Conservation (phyloP, 2,797 vertebrate genomes). For the Microctenopoma steveboyesi region DNA sequence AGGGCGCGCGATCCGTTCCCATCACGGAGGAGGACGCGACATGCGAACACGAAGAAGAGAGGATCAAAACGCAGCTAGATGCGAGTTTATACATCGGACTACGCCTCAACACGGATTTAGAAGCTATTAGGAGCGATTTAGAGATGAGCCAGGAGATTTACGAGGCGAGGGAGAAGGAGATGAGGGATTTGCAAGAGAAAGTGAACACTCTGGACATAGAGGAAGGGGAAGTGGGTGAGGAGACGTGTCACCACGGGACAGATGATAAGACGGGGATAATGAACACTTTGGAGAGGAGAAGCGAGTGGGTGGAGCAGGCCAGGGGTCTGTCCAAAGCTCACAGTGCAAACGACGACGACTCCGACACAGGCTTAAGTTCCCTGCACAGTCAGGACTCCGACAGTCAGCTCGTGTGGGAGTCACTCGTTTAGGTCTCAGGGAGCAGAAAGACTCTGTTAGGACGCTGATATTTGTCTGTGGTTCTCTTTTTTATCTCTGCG, state of each 20-base stretch:
- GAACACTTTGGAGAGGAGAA: slow-evolving; percentile 62
- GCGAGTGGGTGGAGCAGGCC: slow-evolving; percentile 86
- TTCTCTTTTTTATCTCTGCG: not conserved
- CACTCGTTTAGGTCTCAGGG: slow-evolving; percentile 66
- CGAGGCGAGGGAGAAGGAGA: slow-evolving; percentile 85
- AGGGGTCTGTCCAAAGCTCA: slow-evolving; percentile 84
- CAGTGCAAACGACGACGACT: slow-evolving; percentile 90
- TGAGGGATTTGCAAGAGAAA: slow-evolving; percentile 87
- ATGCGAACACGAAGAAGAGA: slow-evolving; percentile 82
- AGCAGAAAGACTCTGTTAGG: slow-evolving; percentile 8
- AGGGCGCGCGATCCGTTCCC: slow-evolving; percentile 35
- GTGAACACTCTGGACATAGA: slow-evolving; percentile 81
- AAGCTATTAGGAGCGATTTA: slow-evolving; percentile 86
- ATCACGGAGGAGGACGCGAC: slow-evolving; percentile 49
- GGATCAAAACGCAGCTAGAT: slow-evolving; percentile 91
- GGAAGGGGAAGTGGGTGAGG: slow-evolving; percentile 41
- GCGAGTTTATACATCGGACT: slow-evolving; percentile 93
- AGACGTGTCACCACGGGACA: slow-evolving; percentile 24
- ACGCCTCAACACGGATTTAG: slow-evolving; percentile 90
- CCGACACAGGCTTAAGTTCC: slow-evolving; percentile 95
- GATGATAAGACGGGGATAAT: slow-evolving; percentile 48
- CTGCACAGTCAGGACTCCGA: slow-evolving; percentile 99
- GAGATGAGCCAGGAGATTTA: slow-evolving; percentile 85
- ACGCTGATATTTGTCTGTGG: too few relatives aligned
- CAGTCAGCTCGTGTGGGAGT: slow-evolving; percentile 77